phyloP scores from a whole-genome alignment of 2,888 invertebrate genomes.

The Cephus spinipes region DNA sequence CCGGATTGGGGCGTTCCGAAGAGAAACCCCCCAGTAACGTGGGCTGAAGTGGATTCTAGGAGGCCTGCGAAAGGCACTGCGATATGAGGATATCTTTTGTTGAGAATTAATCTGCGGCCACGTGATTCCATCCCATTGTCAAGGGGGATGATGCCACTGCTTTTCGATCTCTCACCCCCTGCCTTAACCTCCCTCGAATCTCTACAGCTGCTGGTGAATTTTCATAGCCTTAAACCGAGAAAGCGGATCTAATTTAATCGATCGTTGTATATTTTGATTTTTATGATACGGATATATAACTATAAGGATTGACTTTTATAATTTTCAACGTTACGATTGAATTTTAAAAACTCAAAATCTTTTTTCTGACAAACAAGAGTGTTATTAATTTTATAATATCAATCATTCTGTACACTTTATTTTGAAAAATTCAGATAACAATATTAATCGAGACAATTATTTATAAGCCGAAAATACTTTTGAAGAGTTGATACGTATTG shows the following conservation, averaged over 20 bases:
- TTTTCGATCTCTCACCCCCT: not conserved
- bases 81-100: slow-evolving; percentile 37
- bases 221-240: not conserved
- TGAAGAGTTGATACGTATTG: not conserved
- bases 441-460: not conserved
- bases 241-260: not conserved
- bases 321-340: not conserved
- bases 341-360: not conserved
- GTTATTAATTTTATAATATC: not conserved
- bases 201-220: not conserved
- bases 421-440: not conserved
- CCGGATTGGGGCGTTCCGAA: slow-evolving; percentile 50
- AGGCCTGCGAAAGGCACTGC: slow-evolving; percentile 44
- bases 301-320: not conserved
- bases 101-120: slow-evolving; percentile 49
- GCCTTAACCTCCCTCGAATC: not conserved
- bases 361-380: not conserved
- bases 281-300: not conserved
- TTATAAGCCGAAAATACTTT: not conserved
- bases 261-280: not conserved
- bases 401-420: not conserved
- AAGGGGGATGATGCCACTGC: not conserved
- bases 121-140: slow-evolving; percentile 10
- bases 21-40: slow-evolving; percentile 4
- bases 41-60: slow-evolving; percentile 38